Conservation (phyloP, 2,113 vertebrate genomes). For the Cyphotilapia sp. region DNA sequence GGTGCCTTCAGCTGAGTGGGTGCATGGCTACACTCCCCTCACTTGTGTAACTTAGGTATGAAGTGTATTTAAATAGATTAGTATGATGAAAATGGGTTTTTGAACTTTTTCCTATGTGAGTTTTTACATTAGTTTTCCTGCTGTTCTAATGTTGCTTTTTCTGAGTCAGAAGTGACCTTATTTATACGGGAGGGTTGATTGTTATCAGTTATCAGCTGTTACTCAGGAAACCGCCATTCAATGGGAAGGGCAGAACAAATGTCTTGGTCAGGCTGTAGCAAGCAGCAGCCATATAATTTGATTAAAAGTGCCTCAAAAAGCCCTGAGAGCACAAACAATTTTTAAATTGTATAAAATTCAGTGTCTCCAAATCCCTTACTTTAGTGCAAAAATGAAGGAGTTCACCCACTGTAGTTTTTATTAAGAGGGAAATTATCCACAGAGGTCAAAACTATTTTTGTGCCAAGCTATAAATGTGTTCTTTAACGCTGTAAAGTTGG, state of each 20-base stretch:
- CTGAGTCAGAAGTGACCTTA: no score
- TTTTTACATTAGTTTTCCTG: no score
- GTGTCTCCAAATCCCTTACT: background rate
- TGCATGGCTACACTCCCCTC: no score
- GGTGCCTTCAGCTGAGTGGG: no score
- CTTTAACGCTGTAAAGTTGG: background rate
- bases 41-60: no score
- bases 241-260: background rate
- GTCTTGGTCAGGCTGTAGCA: background rate
- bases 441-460: background rate
- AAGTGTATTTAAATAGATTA: no score
- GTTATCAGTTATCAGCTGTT: background rate
- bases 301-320: background rate
- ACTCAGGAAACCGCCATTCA: background rate
- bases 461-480: background rate
- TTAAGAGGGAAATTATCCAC: background rate
- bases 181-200: background rate
- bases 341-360: background rate
- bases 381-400: background rate
- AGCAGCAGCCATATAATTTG: background rate
- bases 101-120: no score
- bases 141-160: no score
- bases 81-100: no score
- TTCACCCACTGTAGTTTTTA: background rate
- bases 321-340: background rate